These are phyloP conservation scores for Enteromius anoplus DNA, from an alignment of 2,797 vertebrate genomes.

Conservation along the genomic window DNA sequence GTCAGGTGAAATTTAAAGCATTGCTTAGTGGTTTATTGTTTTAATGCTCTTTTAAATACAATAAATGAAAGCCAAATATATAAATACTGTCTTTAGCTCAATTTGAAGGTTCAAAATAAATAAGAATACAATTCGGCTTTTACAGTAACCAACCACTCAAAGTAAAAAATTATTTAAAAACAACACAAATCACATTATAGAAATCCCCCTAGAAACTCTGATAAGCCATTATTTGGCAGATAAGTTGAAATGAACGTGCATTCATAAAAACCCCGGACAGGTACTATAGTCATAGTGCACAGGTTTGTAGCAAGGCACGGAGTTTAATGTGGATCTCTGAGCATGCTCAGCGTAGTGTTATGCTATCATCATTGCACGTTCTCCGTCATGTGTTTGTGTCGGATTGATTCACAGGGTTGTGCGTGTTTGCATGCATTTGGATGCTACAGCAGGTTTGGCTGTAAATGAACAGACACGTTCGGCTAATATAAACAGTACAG, in stretches of 20 bases:
- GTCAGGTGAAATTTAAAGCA: background rate
- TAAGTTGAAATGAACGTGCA: background rate
- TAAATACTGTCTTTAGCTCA: background rate
- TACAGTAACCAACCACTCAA: background rate
- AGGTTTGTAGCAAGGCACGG: conserved; percentile 6
- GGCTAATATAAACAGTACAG: background rate
- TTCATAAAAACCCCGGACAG: background rate
- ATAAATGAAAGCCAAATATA: background rate
- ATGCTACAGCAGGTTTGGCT: background rate
- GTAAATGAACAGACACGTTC: background rate
- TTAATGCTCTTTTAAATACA: conserved; percentile 15
- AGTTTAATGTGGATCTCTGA: background rate
- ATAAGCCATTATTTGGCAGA: background rate
- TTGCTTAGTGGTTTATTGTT: background rate
- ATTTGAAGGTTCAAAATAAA: conserved; percentile 22
- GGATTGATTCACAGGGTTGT: background rate
- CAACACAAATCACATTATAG: background rate
- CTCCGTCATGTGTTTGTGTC: background rate
- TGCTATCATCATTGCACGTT: background rate
- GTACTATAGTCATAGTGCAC: background rate
- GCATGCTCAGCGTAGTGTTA: background rate
- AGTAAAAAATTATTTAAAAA: background rate
- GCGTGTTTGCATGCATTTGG: background rate
- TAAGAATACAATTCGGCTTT: background rate
- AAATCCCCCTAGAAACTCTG: background rate